phyloP scores from a whole-genome alignment of 30 jellyfish, hydroid and myxozoan genomes.

The Cassiopea andromeda region DNA sequence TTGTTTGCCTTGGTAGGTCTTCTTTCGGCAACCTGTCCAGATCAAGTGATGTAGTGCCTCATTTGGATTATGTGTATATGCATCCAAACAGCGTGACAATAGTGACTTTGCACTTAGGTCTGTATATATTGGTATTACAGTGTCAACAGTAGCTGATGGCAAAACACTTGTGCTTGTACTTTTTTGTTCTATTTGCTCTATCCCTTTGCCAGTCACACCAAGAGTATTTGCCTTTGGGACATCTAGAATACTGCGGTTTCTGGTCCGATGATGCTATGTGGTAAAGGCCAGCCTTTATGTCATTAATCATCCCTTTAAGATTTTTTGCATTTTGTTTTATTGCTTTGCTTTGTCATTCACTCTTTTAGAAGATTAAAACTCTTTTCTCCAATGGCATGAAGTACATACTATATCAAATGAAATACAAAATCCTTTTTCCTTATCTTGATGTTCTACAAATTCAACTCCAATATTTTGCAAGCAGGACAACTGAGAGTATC shows the following conservation, averaged over 20 bases:
- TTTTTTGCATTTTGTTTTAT: conserved; percentile 63
- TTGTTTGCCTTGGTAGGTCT: background rate
- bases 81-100: conserved; percentile 35
- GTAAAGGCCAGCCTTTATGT: no score
- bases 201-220: conserved; percentile 71
- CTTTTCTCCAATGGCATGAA: background rate
- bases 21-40: conserved; percentile 66
- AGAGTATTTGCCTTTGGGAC: no score
- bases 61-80: no score
- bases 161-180: conserved; percentile 43
- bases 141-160: no score
- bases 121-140: no score
- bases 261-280: no score
- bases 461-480: background rate
- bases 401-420: no score
- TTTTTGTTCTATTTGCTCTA: conserved; percentile 44
- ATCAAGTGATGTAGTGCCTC: conserved; percentile 50
- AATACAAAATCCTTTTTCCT: no score
- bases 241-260: no score
- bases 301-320: no score
- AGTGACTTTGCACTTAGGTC: conserved; percentile 61
- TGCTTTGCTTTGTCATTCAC: conserved; percentile 43
- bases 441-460: background rate
- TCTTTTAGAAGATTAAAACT: conserved; percentile 15
- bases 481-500: conserved; percentile 3